Evolutionary conservation across 2,797 vertebrate species (phyloP).

Genomic region (Rhyacichthys aspro): DNA sequence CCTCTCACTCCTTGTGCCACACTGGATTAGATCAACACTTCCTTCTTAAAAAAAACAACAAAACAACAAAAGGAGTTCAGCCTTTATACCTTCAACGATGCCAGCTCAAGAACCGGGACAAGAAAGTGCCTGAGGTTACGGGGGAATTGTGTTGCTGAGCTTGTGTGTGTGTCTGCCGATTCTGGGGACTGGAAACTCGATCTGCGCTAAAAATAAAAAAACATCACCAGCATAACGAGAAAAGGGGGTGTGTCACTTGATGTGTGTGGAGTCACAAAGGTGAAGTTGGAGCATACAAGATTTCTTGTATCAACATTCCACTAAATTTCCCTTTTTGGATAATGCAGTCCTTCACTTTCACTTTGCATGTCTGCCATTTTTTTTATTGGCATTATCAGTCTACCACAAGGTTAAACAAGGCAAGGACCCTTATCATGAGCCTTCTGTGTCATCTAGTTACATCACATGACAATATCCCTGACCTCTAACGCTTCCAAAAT

Average conservation of each 20-base stretch:
- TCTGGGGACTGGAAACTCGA: conserved; percentile 71
- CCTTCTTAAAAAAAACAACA: background rate
- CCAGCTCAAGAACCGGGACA: conserved; percentile 2
- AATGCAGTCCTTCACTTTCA: conserved; percentile 22
- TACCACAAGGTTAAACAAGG: conserved; percentile 42
- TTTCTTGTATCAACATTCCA: conserved; percentile 65
- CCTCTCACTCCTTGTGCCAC: background rate
- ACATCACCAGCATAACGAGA: conserved; percentile 56
- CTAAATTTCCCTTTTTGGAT: conserved; percentile 17
- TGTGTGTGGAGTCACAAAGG: conserved; percentile 31
- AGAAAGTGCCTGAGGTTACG: conserved; percentile 27
- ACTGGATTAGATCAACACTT: conserved; percentile 16
- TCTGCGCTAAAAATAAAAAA: conserved; percentile 80
- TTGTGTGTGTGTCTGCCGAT: conserved; percentile 49
- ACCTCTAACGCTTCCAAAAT: conserved; percentile 31
- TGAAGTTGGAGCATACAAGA: conserved; percentile 10
- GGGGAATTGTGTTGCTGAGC: conserved; percentile 50
- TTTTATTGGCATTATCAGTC: conserved; percentile 29
- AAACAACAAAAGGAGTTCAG: conserved; percentile 2
- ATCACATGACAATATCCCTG: conserved; percentile 52
- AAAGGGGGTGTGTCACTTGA: conserved; percentile 57
- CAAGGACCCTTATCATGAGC: conserved; percentile 32
- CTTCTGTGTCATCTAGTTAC: conserved; percentile 38
- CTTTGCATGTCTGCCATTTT: conserved; percentile 6
- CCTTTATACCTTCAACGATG: background rate